These are phyloP conservation scores for Drosophila asahinai DNA, from an alignment of 1,140 invertebrate species.

Conservation along the genomic window DNA sequence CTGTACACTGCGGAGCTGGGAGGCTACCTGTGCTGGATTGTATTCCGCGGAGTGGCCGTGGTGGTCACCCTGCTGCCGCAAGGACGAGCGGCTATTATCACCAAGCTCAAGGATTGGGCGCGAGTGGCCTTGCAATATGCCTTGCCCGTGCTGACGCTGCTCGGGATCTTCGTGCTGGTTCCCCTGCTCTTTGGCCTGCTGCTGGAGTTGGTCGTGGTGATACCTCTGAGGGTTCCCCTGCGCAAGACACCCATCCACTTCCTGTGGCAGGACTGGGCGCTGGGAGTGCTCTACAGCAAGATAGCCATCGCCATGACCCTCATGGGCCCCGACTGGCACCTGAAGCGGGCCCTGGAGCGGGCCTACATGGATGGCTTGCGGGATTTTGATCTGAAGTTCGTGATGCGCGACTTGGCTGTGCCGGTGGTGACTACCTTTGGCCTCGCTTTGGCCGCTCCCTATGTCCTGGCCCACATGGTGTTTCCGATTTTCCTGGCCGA, in stretches of 20 bases:
- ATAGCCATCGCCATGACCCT: slow-evolving; percentile 98
- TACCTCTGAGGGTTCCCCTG: slow-evolving; percentile 96
- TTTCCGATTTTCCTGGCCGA: slow-evolving; percentile 92
- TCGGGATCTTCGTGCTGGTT: slow-evolving; percentile 94
- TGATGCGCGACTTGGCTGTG: slow-evolving; percentile 93
- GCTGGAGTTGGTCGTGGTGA: slow-evolving; percentile 95
- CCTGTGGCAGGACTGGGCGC: slow-evolving; percentile 98
- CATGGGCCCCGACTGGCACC: slow-evolving; percentile 98
- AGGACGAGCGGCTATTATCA: slow-evolving; percentile 91
- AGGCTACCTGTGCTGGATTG: slow-evolving; percentile 96
- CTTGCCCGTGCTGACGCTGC: slow-evolving; percentile 88
- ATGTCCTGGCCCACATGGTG: slow-evolving; percentile 93
- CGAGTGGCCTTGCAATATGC: slow-evolving; percentile 89
- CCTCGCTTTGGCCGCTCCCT: slow-evolving; percentile 94
- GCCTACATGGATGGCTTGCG: slow-evolving; percentile 96
- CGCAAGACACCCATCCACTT: slow-evolving; percentile 98
- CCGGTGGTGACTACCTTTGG: slow-evolving; percentile 96
- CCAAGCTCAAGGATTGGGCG: slow-evolving; percentile 91
- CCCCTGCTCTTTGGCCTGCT: slow-evolving; percentile 96
- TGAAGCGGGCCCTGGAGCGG: slow-evolving; percentile 95
- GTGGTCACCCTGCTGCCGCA: slow-evolving; percentile 94
- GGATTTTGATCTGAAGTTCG: slow-evolving; percentile 95
- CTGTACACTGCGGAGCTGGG: slow-evolving; percentile 96
- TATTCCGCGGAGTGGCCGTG: slow-evolving; percentile 91
- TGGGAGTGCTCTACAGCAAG: slow-evolving; percentile 98